A percentile compares a stretch with the other conserved stretches of the same genome.
These are phyloP conservation scores for Limnodromus scolopaceus DNA, from an alignment of 2,797 vertebrate species.

Conservation along the genomic window DNA sequence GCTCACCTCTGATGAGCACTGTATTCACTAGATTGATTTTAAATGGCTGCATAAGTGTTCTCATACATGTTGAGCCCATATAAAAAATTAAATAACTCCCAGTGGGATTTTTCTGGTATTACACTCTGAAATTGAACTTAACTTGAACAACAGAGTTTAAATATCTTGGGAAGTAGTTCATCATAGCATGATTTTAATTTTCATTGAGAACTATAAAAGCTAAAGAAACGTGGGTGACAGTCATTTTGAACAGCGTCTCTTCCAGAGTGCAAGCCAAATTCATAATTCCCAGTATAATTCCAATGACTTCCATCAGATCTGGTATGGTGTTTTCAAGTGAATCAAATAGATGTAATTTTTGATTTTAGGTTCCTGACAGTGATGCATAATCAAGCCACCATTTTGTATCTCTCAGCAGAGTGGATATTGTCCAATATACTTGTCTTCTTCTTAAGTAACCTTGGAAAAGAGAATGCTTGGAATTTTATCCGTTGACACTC, in stretches of 20 bases:
- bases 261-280: not conserved
- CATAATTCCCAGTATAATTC: not conserved
- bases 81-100: constrained; percentile 50
- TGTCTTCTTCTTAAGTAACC: not conserved
- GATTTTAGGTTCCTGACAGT: not conserved
- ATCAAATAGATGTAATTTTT: not conserved
- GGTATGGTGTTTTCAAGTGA: not conserved
- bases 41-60: constrained; percentile 47
- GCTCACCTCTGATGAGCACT: constrained; percentile 17
- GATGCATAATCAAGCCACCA: not conserved
- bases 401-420: not conserved
- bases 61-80: constrained; percentile 41
- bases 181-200: not conserved
- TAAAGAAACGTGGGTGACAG: not conserved
- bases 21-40: constrained; percentile 52
- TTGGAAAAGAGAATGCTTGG: not conserved
- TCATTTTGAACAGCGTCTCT: not conserved
- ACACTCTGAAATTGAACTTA: constrained; percentile 51
- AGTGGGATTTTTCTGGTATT: constrained; percentile 16
- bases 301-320: not conserved
- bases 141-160: constrained; percentile 45
- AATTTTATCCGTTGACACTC: not conserved
- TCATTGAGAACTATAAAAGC: not conserved
- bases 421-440: not conserved
- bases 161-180: constrained; percentile 17